A percentile compares a stretch with the other conserved stretches of the same genome.
These are phyloP conservation scores for Sipha maydis DNA, from an alignment of 2,888 invertebrate species.

Conservation along the genomic window DNA sequence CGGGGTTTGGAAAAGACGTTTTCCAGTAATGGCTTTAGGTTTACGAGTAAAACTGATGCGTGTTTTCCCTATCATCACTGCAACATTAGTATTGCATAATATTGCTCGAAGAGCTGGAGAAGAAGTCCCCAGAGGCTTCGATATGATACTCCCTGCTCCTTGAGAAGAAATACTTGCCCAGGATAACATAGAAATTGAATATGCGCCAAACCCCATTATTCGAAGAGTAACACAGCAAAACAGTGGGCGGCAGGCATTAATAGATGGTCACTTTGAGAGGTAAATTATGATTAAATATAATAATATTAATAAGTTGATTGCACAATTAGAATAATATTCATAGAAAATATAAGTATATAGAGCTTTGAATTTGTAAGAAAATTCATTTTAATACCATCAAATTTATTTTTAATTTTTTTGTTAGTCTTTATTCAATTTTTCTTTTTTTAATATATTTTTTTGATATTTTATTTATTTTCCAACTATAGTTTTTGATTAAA, in stretches of 20 bases:
- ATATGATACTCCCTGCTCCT: constrained; percentile 8
- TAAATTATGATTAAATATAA: constrained; percentile 7
- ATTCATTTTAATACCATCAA: too few species aligned
- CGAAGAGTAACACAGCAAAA: constrained; percentile 29
- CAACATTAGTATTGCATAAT: constrained; percentile 21
- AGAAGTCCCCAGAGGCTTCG: constrained; percentile 11
- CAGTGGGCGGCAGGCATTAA: neutral
- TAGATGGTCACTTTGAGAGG: constrained; percentile 30
- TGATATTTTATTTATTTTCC: too few species aligned
- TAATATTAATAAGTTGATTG: neutral
- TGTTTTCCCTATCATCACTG: constrained; percentile 27
- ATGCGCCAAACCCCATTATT: constrained; percentile 24
- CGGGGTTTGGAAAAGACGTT: constrained; percentile 30
- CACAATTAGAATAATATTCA: neutral
- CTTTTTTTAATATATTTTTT: too few species aligned
- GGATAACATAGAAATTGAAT: constrained; percentile 17
- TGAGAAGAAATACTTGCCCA: constrained; percentile 37
- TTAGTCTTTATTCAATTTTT: too few species aligned
- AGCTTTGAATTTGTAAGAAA: too few species aligned
- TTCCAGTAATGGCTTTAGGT: constrained; percentile 19
- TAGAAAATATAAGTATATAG: too few species aligned
- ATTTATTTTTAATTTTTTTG: too few species aligned
- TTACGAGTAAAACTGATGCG: constrained; percentile 16
- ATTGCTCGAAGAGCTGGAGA: constrained; percentile 27
- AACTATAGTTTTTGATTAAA: too few species aligned